Base-by-base conservation (phyloP, 2,888 invertebrate genomes). In the Empis livida region DNA sequence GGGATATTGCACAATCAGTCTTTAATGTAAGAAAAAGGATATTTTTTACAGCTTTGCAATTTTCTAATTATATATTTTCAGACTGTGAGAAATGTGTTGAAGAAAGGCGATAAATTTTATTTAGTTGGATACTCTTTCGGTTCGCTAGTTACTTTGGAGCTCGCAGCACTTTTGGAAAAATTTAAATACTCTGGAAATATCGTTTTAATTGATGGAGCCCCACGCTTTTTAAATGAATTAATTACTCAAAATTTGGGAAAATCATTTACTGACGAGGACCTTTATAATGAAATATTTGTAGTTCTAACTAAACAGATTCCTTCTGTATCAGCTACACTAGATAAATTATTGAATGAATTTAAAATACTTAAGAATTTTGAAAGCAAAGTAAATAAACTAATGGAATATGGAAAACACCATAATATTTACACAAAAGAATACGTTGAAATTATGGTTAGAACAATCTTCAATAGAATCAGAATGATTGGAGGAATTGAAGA, bases 41-140 rank as follows among this genome's bases (percentile, higher is more conserved):
- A 27, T 27, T 9, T 9, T 9, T 27, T 8, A 27, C 9, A 27
- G 2, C 2, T 27, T 27, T 5, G 9, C 8, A 27, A 8, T 27
- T 27, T 27, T 27, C 6, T 20, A 20, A 27, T 27, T 27, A 5
- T 13, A n/a, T n/a, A 35, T 49, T 72, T 31, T 59, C 85, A 82
- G 70, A 77, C 55, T 73, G 84, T 10, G 5, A 27, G 23, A 27
- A 27, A 27, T 27, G 23, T 27, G 2, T 27, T 27, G 23, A 27
- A 27, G 49, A 76, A 0, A 73, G 73, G n/a, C 75, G 78, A 35
- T 27, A 75, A 77, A 1, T 93, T 85, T 70, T 77, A 78, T 49
- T 62, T 96, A 2, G 77, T 86, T 13, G 95, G 87, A 2, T 94
- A 96, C 71, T 96, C 95, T 13, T 94, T 81, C 61, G 96, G 96